Evolutionary conservation across 2,888 invertebrate species (phyloP).

Genomic region (Pilophorus perplexus): DNA sequence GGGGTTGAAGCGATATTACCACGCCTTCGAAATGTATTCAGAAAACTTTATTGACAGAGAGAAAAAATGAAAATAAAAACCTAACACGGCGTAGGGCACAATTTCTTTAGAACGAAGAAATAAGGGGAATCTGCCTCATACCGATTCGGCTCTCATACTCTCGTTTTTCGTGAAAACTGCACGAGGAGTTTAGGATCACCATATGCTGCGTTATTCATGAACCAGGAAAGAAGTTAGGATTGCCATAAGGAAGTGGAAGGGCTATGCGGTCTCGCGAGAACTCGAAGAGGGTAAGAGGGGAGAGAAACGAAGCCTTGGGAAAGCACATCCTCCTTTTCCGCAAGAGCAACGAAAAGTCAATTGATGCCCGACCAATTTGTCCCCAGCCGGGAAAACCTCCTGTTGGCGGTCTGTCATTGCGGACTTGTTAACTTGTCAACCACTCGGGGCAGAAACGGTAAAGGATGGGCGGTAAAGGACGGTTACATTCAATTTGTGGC

Average conservation of each 20-base stretch:
- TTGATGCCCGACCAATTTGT: conserved; percentile 27
- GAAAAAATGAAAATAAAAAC: too few species aligned
- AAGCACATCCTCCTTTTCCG: too few species aligned
- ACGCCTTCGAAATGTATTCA: background rate
- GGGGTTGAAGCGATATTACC: too few species aligned
- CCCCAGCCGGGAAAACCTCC: conserved; percentile 10
- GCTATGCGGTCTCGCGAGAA: background rate
- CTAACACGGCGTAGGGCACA: too few species aligned
- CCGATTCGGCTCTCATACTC: background rate
- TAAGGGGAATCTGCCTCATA: too few species aligned
- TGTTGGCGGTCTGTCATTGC: conserved; percentile 22
- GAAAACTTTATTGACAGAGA: background rate
- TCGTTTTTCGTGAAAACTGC: conserved; percentile 3
- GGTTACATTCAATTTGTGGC: conserved; percentile 17
- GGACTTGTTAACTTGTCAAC: conserved; percentile 31
- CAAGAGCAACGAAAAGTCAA: conserved; percentile 29
- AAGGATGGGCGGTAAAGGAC: background rate
- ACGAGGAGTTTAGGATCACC: conserved; percentile 20
- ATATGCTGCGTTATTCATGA: conserved; percentile 30
- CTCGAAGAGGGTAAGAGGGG: background rate
- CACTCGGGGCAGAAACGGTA: background rate
- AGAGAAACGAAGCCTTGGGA: too few species aligned
- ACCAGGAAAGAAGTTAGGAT: conserved; percentile 17
- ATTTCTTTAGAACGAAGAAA: too few species aligned
- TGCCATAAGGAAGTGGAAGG: background rate